Conservation (phyloP, 2,888 invertebrate genomes). For the Seira ritae region DNA sequence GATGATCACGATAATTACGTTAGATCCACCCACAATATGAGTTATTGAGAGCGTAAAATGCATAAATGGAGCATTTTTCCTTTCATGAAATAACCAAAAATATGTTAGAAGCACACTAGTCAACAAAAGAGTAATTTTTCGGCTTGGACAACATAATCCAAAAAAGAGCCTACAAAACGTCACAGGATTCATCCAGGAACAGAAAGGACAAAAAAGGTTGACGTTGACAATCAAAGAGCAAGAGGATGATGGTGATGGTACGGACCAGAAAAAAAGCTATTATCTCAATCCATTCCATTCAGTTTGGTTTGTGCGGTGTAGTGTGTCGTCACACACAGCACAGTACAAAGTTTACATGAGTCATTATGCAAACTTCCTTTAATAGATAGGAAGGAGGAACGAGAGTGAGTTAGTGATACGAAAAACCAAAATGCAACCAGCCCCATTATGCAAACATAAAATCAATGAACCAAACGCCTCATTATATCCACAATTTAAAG, state of each 20-base stretch:
- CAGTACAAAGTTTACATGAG: constrained; percentile 42
- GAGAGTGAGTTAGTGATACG: constrained; percentile 5
- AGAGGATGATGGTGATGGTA: background rate
- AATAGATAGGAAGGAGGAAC: background rate
- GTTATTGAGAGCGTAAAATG: constrained; percentile 7
- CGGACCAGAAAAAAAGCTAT: background rate
- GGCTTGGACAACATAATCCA: constrained; percentile 5
- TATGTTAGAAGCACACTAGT: background rate
- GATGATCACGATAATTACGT: constrained; percentile 1
- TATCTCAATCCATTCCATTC: background rate
- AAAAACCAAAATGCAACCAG: constrained; percentile 29
- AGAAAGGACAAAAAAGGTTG: constrained; percentile 32
- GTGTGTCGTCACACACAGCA: too few species aligned
- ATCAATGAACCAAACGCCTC: constrained; percentile 63
- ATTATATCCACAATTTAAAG: constrained; percentile 61
- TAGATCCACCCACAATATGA: constrained; percentile 11
- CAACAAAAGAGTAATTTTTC: constrained; percentile 1
- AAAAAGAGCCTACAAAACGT: background rate
- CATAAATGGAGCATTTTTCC: constrained; percentile 2
- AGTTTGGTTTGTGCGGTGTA: background rate
- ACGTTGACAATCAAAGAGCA: constrained; percentile 11
- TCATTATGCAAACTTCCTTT: constrained; percentile 63
- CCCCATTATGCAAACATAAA: constrained; percentile 60
- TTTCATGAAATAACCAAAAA: constrained; percentile 3
- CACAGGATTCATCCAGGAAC: constrained; percentile 27